Base-by-base conservation (phyloP, 2,888 invertebrate genomes). In the Rhagophthalmus giganteus region DNA sequence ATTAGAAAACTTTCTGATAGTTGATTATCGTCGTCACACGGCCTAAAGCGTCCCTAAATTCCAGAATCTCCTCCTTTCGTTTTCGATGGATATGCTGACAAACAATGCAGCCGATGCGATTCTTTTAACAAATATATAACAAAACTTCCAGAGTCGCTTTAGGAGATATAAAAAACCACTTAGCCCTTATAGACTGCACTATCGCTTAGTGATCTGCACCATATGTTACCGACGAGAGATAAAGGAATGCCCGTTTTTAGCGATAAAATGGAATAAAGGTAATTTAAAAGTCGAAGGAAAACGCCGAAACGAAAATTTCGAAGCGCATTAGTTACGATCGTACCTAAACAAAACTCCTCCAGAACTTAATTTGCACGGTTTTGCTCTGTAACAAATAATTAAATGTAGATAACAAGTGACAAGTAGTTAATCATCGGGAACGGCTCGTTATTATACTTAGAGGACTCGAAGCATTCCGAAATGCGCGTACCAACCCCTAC, bases 341-440 rank as follows among this genome's bases (percentile, higher is more conserved):
- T n/a, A n/a, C n/a, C n/a, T n/a, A n/a, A n/a, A n/a, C n/a, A n/a
- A n/a, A n/a, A n/a, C n/a, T n/a, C n/a, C n/a, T n/a, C n/a, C n/a
- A n/a, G n/a, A n/a, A n/a, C 7, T 20, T 20, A 3, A 20, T 20
- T 44, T 45, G 25, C 27, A 28, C 13, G 26, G 26, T 28, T 38
- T 42, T 40, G 24, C 31, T 49, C 32, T 13, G 35, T 7, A 27
- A 28, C 37, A 51, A 51, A 45, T 51, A 51, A 51, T 51, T 51
- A 51, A 51, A 45, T 40, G 45, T 15, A 51, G 51, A 51, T 46
- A 46, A 46, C 45, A 53, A 42, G 53, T 53, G 53, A 53, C 46
- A 53, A 53, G 53, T 46, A 42, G 41, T 53, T 53, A 53, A 53
- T 53, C 53, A 53, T 53, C 47, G 31, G 37, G 41, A 53, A 53